Evolutionary conservation across 2,797 vertebrate species (phyloP).

Genomic region (Spondyliosoma cantharus): DNA sequence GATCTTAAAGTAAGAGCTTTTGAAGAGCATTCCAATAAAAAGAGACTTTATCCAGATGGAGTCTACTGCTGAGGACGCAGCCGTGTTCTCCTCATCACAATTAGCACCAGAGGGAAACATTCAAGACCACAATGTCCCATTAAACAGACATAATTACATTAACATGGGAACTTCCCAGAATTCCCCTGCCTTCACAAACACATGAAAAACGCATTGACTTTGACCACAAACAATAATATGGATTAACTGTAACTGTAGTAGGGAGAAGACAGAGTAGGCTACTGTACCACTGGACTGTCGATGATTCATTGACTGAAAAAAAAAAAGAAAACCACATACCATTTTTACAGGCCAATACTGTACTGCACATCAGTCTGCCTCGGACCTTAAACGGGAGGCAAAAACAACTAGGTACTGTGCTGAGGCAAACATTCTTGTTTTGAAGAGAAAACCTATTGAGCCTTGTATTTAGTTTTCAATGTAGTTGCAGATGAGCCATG

Average conservation of each 20-base stretch:
- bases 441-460: too few species aligned
- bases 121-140: conserved; percentile 68
- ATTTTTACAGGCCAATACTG: neutral
- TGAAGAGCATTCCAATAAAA: conserved; percentile 69
- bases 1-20: conserved; percentile 56
- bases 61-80: conserved; percentile 56
- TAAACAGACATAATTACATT: conserved; percentile 75
- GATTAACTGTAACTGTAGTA: conserved; percentile 49
- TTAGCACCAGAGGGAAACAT: conserved; percentile 65
- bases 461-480: too few species aligned
- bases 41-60: conserved; percentile 77
- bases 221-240: conserved; percentile 61
- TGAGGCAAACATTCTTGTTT: too few species aligned
- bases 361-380: conserved; percentile 2
- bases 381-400: neutral
- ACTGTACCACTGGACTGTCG: conserved; percentile 29
- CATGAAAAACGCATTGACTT: conserved; percentile 63
- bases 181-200: conserved; percentile 56
- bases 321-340: neutral
- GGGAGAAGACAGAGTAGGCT: conserved; percentile 35
- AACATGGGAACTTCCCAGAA: conserved; percentile 77
- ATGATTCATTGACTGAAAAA: conserved; percentile 32
- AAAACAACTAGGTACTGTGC: too few species aligned
- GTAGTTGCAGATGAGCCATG: too few species aligned
- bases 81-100: conserved; percentile 73